Evolutionary conservation across 23 tunicate species (phyloP).

Genomic region (Trididemnum nubilum): DNA sequence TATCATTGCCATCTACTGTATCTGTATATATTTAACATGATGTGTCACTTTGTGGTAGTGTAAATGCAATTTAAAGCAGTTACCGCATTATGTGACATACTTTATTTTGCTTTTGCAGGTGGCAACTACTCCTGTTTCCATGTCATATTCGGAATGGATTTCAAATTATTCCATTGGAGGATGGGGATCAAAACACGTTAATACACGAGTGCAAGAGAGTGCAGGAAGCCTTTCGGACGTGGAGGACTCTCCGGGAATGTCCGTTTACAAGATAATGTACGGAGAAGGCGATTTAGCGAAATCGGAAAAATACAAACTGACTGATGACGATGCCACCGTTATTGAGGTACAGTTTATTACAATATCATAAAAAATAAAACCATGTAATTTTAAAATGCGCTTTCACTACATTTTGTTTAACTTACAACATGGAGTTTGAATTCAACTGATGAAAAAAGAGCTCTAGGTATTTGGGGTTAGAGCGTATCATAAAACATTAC

Average conservation of each 20-base stretch:
- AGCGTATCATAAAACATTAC: no score
- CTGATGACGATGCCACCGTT: constrained; percentile 5
- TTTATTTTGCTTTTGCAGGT: constrained; percentile 29
- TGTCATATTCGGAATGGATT: constrained; percentile 78
- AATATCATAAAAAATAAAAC: no score
- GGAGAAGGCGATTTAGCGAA: constrained; percentile 1
- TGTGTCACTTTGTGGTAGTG: no score
- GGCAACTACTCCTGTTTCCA: constrained; percentile 74
- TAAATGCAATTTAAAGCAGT: no score
- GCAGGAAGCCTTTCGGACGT: constrained; percentile 18
- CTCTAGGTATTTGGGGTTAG: no score
- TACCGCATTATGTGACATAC: no score
- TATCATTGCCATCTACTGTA: no score
- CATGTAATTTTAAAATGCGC: no score
- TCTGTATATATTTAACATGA: no score
- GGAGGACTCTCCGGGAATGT: constrained; percentile 30
- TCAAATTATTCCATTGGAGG: constrained; percentile 58
- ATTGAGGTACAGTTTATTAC: constrained; percentile 2
- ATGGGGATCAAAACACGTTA: constrained; percentile 32
- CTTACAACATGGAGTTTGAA: no score
- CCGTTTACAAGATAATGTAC: constrained; percentile 55
- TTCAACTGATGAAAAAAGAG: no score
- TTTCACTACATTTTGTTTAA: no score
- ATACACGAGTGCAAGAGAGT: constrained; percentile 57
- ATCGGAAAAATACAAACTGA: not conserved